Conservation (phyloP, 2,888 invertebrate species). For the Dryobota labecula region DNA sequence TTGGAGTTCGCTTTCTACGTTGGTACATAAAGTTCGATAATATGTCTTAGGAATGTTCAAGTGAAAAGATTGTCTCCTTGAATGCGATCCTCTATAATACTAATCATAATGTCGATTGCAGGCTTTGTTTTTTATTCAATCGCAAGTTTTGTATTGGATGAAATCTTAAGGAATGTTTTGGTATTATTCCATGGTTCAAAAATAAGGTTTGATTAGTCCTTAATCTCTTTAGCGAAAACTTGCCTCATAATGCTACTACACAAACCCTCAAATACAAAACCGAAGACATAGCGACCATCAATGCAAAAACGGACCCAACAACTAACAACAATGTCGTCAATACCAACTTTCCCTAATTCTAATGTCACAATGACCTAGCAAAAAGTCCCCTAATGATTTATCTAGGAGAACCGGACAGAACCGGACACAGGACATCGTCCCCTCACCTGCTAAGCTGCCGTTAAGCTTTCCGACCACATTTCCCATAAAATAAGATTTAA, state of each 20-base stretch:
- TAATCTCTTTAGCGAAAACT: not conserved
- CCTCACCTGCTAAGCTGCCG: slow-evolving; percentile 82
- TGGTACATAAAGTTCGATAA: not conserved
- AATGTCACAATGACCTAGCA: slow-evolving; percentile 66
- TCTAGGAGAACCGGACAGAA: slow-evolving; percentile 64
- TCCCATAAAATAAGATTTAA: slow-evolving; percentile 90
- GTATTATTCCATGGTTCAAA: not conserved
- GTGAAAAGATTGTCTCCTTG: not conserved
- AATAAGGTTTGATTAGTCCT: not conserved
- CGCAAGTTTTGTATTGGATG: not conserved
- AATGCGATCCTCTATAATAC: not conserved
- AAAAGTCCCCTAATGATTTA: slow-evolving; percentile 63
- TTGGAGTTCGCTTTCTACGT: slow-evolving; percentile 12
- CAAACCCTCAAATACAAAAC: not conserved
- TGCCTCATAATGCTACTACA: not conserved
- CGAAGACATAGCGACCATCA: not conserved
- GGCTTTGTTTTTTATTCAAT: not conserved
- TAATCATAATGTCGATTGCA: not conserved
- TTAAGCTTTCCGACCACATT: slow-evolving; percentile 86
- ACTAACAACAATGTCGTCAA: slow-evolving; percentile 34
- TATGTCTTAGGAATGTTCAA: not conserved
- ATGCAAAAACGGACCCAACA: slow-evolving; percentile 34
- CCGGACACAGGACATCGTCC: slow-evolving; percentile 67
- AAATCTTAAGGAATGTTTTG: not conserved
- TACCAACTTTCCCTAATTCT: slow-evolving; percentile 47